Conservation (phyloP, 1,140 invertebrate species). For the Trissolcus basalis region DNA sequence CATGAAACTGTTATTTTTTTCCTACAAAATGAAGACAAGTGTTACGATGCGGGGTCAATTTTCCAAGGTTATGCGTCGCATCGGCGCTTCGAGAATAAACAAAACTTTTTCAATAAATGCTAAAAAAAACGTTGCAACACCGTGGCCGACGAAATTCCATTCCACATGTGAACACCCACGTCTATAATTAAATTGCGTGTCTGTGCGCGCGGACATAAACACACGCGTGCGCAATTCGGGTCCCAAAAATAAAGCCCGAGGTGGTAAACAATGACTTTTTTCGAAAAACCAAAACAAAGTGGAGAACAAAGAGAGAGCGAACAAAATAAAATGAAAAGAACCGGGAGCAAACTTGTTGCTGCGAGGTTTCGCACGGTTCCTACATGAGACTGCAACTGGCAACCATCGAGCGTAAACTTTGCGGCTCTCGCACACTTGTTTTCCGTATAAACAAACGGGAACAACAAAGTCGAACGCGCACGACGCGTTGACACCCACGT, state of each 20-base stretch:
- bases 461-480: slow-evolving; percentile 5
- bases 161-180: not conserved
- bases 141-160: not conserved
- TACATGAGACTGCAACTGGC: too few species aligned
- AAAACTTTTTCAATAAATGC: not conserved
- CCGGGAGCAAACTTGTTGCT: too few species aligned
- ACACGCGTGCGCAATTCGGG: not conserved
- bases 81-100: not conserved
- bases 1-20: too few species aligned
- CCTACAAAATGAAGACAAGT: too few species aligned
- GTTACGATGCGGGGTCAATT: too few species aligned
- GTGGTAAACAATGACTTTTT: too few species aligned
- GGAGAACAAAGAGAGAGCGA: too few species aligned
- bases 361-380: too few species aligned
- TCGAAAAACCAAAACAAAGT: too few species aligned
- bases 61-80: not conserved
- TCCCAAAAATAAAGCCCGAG: too few species aligned
- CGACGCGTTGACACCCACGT: slow-evolving; percentile 15
- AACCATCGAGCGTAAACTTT: not conserved
- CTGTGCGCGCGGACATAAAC: not conserved
- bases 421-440: slow-evolving; percentile 21
- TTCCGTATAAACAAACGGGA: slow-evolving; percentile 41
- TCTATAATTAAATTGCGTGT: not conserved
- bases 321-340: too few species aligned
- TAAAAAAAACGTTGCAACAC: not conserved